A percentile compares a stretch with the other conserved stretches of the same genome.
phyloP scores from a whole-genome alignment of 92 coral and sea anemone genomes.

The Isaurus tuberculatus region DNA sequence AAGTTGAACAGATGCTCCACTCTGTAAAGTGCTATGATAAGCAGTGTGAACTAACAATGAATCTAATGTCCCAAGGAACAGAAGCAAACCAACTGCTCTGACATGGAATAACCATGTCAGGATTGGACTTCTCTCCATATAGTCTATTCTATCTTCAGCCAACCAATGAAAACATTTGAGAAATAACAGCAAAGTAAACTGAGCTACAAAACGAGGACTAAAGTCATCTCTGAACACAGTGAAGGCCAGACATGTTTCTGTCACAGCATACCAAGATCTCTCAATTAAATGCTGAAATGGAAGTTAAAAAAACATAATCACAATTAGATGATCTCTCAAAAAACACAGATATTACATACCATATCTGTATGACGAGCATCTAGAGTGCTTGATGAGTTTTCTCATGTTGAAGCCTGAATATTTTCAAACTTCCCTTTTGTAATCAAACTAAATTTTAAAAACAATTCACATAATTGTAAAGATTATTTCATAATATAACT shows the following conservation, averaged over 20 bases:
- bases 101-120: conserved; percentile 89
- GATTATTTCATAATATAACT: no score
- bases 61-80: conserved; percentile 86
- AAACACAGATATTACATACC: no score
- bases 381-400: no score
- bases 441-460: no score
- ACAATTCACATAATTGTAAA: no score
- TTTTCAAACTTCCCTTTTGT: no score
- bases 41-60: conserved; percentile 89
- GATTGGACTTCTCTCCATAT: conserved; percentile 98
- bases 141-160: conserved; percentile 96
- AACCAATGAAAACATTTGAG: conserved; percentile 98
- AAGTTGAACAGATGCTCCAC: conserved; percentile 98
- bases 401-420: no score
- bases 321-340: neutral
- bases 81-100: conserved; percentile 78
- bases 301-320: neutral
- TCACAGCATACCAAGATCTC: conserved; percentile 99
- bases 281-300: conserved; percentile 89
- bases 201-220: conserved; percentile 99
- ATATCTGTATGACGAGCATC: no score
- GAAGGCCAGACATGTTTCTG: conserved; percentile 98
- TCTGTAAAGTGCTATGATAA: conserved; percentile 87
- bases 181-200: conserved; percentile 91
- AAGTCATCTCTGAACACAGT: conserved; percentile 99